Percentiles rank a stretch among this genome's conserved stretches.
phyloP scores from a whole-genome alignment of 2,113 vertebrate species.

The Nannospalax galili region DNA sequence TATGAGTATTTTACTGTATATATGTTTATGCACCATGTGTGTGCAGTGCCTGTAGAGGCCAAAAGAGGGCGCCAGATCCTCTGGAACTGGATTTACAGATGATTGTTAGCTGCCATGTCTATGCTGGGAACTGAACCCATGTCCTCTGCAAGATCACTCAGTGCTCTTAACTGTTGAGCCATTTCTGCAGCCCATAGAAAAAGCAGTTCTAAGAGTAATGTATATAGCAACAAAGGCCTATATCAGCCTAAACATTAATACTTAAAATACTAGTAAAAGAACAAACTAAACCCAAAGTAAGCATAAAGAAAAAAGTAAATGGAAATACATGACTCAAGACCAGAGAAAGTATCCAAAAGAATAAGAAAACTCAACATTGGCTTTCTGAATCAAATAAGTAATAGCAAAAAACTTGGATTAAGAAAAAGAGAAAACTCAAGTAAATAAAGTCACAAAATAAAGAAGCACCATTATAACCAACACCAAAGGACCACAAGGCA shows the following conservation, averaged over 20 bases:
- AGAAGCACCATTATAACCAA: too few relatives aligned
- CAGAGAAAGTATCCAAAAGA: background rate
- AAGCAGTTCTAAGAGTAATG: background rate
- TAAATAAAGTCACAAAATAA: background rate
- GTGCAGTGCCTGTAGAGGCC: too few relatives aligned
- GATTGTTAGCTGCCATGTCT: background rate
- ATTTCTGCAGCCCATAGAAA: background rate
- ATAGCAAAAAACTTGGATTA: background rate
- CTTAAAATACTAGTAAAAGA: background rate
- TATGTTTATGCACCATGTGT: background rate
- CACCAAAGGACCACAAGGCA: background rate
- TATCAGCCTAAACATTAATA: background rate
- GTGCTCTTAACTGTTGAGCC: background rate
- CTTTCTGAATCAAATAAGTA: background rate
- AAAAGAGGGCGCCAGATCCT: background rate
- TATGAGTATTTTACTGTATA: background rate
- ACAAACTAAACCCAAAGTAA: background rate
- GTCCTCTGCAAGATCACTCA: background rate
- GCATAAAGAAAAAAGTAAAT: background rate
- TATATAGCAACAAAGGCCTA: background rate
- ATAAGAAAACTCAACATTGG: background rate
- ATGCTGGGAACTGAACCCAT: too few relatives aligned
- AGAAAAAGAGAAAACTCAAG: background rate
- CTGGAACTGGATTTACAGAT: background rate
- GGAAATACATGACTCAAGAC: background rate